phyloP scores from a whole-genome alignment of 2,113 vertebrate species.

The Gorsachius goisagi region DNA sequence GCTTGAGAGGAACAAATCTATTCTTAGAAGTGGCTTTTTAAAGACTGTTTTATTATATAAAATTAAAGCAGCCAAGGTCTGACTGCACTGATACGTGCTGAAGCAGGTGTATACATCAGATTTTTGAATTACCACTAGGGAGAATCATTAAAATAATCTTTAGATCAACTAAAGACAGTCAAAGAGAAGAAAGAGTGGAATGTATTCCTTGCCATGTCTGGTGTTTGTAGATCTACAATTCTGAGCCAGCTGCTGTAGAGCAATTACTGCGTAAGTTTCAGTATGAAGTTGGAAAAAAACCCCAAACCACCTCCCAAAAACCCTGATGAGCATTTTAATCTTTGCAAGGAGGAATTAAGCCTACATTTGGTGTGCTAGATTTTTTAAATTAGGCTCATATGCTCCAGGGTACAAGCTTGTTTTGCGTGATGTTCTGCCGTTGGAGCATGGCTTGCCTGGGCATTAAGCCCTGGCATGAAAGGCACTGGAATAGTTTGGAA shows the following conservation, averaged over 20 bases:
- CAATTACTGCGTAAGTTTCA: not conserved
- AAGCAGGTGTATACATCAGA: not conserved
- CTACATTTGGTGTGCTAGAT: slow-evolving; percentile 9
- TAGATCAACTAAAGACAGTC: not conserved
- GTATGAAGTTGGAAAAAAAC: not conserved
- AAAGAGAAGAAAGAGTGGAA: not conserved
- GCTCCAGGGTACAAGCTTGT: not conserved
- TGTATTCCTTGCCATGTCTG: not conserved
- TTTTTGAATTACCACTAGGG: not conserved
- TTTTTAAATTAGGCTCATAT: slow-evolving; percentile 32
- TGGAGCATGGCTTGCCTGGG: slow-evolving; percentile 36
- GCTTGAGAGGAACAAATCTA: not conserved
- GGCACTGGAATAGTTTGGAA: not conserved
- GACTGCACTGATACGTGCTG: not conserved
- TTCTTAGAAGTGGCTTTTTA: not conserved
- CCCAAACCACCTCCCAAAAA: not conserved
- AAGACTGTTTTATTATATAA: not conserved
- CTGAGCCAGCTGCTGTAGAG: not conserved
- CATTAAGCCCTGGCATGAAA: slow-evolving; percentile 36
- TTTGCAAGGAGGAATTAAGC: slow-evolving; percentile 4
- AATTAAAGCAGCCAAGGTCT: not conserved
- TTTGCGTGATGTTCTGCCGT: not conserved
- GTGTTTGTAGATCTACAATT: not conserved
- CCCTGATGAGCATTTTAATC: not conserved
- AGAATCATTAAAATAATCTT: not conserved